Conservation (phyloP, 2,888 invertebrate genomes). For the Piscicola geometra region DNA sequence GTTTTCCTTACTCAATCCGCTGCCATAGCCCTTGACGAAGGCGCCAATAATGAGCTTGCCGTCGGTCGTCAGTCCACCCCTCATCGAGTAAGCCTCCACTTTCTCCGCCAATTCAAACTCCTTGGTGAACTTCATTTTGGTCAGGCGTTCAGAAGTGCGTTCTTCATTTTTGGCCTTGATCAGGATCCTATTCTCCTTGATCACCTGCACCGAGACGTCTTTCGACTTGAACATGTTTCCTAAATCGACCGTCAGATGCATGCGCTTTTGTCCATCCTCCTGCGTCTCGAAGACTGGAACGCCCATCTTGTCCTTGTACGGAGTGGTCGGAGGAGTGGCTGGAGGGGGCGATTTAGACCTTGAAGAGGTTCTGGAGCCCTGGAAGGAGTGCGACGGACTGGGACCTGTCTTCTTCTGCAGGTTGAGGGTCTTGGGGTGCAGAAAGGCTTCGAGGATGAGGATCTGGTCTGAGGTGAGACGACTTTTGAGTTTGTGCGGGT, state of each 20-base stretch:
- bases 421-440: slow-evolving; percentile 40
- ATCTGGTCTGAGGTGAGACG: slow-evolving; percentile 43
- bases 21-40: slow-evolving; percentile 41
- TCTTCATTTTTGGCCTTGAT: slow-evolving; percentile 45
- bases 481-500: slow-evolving; percentile 39
- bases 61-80: slow-evolving; percentile 41
- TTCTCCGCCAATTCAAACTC: slow-evolving; percentile 44
- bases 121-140: slow-evolving; percentile 43
- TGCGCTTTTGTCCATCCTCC: slow-evolving; percentile 31
- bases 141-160: slow-evolving; percentile 41
- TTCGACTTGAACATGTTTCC: slow-evolving; percentile 36
- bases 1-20: slow-evolving; percentile 35
- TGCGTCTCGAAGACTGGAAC: slow-evolving; percentile 34
- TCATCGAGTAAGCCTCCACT: slow-evolving; percentile 44
- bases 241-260: slow-evolving; percentile 38
- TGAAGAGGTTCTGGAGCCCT: slow-evolving; percentile 38
- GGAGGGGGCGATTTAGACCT: slow-evolving; percentile 42
- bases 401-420: slow-evolving; percentile 39
- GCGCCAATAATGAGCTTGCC: slow-evolving; percentile 45
- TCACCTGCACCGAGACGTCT: slow-evolving; percentile 37
- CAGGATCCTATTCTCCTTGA: slow-evolving; percentile 44
- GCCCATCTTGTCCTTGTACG: slow-evolving; percentile 32
- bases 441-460: slow-evolving; percentile 42
- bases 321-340: slow-evolving; percentile 35
- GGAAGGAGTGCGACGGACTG: slow-evolving; percentile 43